Conservation (phyloP, 2,888 invertebrate species). For the Drosophila planitibia region DNA sequence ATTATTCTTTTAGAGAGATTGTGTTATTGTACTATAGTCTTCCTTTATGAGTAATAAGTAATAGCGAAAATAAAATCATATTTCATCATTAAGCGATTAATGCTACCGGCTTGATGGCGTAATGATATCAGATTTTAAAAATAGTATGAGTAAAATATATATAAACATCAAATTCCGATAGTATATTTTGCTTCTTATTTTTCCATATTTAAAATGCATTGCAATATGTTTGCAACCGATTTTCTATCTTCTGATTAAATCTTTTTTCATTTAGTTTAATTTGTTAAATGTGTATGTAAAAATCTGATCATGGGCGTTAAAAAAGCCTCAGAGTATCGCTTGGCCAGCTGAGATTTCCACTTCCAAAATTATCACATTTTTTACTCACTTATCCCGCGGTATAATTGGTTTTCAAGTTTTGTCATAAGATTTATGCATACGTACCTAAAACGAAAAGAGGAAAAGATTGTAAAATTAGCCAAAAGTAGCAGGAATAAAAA, state of each 20-base stretch:
- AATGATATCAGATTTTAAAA: neutral
- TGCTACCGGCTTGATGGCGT: neutral
- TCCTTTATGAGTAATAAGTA: neutral
- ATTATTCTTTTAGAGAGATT: neutral
- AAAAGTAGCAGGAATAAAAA: neutral
- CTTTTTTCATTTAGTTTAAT: neutral
- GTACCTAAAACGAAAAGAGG: conserved; percentile 66
- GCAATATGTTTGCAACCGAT: neutral
- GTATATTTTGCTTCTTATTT: neutral
- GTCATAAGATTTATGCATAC: conserved; percentile 47
- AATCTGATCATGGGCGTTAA: neutral
- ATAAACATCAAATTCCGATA: neutral
- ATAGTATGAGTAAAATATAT: neutral
- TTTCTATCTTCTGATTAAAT: neutral
- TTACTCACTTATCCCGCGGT: conserved; percentile 10
- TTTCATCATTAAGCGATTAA: neutral
- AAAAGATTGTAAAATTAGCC: conserved; percentile 43
- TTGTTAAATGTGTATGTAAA: neutral
- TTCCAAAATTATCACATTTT: neutral
- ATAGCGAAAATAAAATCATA: neutral
- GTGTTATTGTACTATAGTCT: neutral
- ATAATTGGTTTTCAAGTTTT: neutral
- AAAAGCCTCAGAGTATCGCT: neutral
- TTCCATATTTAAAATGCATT: neutral
- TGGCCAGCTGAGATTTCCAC: neutral